Conservation (phyloP, 1,140 invertebrate genomes). For the Pseudobourletiella spinata region DNA sequence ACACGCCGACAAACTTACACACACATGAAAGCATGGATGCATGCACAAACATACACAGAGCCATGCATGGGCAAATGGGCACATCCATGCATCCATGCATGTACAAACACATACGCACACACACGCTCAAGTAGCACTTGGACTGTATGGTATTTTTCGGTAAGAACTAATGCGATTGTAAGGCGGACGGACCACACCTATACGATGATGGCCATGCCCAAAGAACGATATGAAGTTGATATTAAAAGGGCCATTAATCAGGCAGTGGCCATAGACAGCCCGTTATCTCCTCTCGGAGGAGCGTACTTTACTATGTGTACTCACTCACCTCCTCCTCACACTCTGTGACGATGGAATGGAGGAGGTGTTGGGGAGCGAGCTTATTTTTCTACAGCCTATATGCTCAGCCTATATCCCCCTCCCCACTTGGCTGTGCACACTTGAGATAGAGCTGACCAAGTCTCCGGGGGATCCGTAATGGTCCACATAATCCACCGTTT, state of each 20-base stretch:
- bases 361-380: neutral
- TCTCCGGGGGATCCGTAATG: neutral
- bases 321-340: no score
- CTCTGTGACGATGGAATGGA: neutral
- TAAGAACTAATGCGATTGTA: neutral
- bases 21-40: neutral
- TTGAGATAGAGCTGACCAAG: neutral
- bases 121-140: no score
- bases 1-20: neutral
- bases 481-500: slow-evolving; percentile 1
- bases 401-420: no score
- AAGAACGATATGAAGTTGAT: neutral
- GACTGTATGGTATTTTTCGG: neutral
- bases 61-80: no score
- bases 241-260: neutral
- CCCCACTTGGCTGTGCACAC: neutral
- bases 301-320: no score
- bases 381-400: no score
- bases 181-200: neutral
- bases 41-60: no score
- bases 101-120: no score
- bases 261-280: neutral
- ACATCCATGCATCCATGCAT: neutral
- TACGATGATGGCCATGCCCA: slow-evolving; percentile 1
- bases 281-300: no score